phyloP scores from a whole-genome alignment of 1,140 invertebrate species.

The Drosophila pseudoobscura region DNA sequence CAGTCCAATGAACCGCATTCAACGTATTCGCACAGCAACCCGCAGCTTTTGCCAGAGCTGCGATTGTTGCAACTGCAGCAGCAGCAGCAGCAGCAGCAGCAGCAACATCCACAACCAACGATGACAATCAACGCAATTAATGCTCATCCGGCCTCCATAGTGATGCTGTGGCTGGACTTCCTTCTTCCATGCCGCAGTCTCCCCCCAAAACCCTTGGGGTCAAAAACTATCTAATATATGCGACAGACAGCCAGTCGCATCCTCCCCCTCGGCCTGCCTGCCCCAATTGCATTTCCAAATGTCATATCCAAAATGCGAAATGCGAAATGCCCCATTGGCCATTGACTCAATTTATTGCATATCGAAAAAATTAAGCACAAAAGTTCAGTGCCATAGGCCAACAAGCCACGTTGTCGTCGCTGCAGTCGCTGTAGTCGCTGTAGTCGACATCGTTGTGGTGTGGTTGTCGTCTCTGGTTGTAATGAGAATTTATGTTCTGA shows the following conservation, averaged over 20 bases:
- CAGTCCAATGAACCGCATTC: conserved; percentile 72
- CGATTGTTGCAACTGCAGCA: conserved; percentile 41
- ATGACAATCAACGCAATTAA: conserved; percentile 80
- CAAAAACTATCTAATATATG: no score
- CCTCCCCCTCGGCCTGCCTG: not conserved
- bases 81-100: conserved; percentile 45
- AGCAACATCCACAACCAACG: conserved; percentile 65
- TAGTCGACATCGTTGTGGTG: no score
- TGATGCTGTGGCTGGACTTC: conserved; percentile 36
- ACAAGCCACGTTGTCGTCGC: conserved; percentile 56
- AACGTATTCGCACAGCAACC: conserved; percentile 51
- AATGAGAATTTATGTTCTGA: conserved; percentile 80
- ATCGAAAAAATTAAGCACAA: conserved; percentile 79
- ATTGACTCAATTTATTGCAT: conserved; percentile 64
- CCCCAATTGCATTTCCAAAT: not conserved
- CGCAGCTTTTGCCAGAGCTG: conserved; percentile 68
- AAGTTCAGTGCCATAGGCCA: conserved; percentile 76
- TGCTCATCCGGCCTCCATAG: conserved; percentile 72
- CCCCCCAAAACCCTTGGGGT: no score
- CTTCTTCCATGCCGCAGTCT: conserved; percentile 27
- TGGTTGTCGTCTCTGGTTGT: conserved; percentile 35
- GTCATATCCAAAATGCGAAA: conserved; percentile 17
- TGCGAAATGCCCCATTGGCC: conserved; percentile 41
- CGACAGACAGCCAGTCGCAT: no score
- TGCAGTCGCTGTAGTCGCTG: conserved; percentile 18